Conservation (phyloP, 2,113 vertebrate species). For the Paracanthobrama guichenoti region DNA sequence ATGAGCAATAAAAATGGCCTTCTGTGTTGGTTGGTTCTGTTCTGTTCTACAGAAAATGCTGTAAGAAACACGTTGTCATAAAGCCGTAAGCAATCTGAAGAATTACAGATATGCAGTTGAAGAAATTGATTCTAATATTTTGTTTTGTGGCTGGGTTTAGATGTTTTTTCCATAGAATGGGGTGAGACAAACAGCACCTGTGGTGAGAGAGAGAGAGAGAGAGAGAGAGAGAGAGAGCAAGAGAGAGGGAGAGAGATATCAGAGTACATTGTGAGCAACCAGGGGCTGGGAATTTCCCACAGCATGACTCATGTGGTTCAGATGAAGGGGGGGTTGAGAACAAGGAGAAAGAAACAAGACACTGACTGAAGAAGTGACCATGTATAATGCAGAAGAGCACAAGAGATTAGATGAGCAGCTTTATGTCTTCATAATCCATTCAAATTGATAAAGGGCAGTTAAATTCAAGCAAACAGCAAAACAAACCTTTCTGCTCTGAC, state of each 20-base stretch:
- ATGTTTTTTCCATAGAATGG: slow-evolving; percentile 18
- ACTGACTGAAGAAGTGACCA: neutral
- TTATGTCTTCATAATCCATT: neutral
- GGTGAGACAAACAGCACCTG: slow-evolving; percentile 49
- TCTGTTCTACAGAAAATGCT: neutral
- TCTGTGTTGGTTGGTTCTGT: neutral
- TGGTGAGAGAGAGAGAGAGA: slow-evolving; percentile 18
- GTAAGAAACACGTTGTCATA: neutral
- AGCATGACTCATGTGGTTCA: slow-evolving; percentile 54
- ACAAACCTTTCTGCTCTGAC: neutral
- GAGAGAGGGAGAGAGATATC: slow-evolving; percentile 18
- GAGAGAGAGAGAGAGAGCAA: slow-evolving; percentile 12
- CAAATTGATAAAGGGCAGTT: neutral
- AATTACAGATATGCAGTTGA: neutral
- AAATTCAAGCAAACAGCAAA: neutral
- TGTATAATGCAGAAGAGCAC: neutral
- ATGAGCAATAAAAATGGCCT: neutral
- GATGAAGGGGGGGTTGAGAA: slow-evolving; percentile 8
- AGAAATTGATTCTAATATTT: neutral
- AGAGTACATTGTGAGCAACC: slow-evolving; percentile 14
- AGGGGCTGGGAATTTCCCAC: slow-evolving; percentile 57
- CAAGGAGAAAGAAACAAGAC: slow-evolving; percentile 21
- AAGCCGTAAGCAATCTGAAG: neutral
- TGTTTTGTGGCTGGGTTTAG: slow-evolving; percentile 22
- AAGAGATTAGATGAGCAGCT: neutral